phyloP scores from a whole-genome alignment of 92 coral and sea anemone species.

The Actinostola sp. region DNA sequence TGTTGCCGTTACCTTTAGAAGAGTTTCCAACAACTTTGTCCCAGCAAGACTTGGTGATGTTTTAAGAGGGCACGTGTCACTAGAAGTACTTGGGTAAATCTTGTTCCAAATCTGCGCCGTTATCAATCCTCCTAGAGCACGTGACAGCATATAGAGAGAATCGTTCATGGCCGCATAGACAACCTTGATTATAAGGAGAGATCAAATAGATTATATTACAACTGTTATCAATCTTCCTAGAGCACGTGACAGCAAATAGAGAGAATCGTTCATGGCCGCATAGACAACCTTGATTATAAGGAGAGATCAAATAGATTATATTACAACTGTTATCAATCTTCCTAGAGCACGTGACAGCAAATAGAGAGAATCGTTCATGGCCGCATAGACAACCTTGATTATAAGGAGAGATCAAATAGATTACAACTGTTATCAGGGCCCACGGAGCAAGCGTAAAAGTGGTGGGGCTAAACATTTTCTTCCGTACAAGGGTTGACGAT shows the following conservation, averaged over 20 bases:
- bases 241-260: conserved; percentile 22
- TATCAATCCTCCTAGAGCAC: conserved; percentile 23
- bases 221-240: conserved; percentile 18
- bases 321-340: conserved; percentile 21
- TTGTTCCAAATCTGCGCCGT: conserved; percentile 20
- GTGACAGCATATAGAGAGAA: conserved; percentile 20
- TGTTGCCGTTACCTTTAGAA: conserved; percentile 10
- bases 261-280: conserved; percentile 37
- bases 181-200: no score
- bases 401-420: no score
- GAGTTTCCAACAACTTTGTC: conserved; percentile 9
- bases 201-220: no score
- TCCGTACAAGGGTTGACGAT: no score
- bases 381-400: conserved; percentile 40
- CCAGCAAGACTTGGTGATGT: conserved; percentile 13
- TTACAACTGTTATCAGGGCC: conserved; percentile 17
- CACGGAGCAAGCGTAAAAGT: conserved; percentile 17
- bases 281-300: conserved; percentile 42
- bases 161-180: conserved; percentile 38
- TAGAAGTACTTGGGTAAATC: conserved; percentile 14
- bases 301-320: no score
- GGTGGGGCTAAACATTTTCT: no score
- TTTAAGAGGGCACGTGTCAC: conserved; percentile 29
- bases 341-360: conserved; percentile 22
- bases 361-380: conserved; percentile 32